Conservation (phyloP, 2,888 invertebrate species). For the Sphecodes monilicornis region DNA sequence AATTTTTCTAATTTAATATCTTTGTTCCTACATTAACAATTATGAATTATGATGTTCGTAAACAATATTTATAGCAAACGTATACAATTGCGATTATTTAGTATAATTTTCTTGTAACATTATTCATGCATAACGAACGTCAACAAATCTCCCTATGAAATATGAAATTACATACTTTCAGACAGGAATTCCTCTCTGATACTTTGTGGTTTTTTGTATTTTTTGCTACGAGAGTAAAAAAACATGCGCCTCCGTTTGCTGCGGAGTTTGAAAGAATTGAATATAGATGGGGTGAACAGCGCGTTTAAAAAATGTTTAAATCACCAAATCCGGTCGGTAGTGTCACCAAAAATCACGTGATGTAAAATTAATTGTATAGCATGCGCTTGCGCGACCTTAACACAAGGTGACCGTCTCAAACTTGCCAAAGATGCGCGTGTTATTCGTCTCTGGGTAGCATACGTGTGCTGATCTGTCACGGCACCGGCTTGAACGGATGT, state of each 20-base stretch:
- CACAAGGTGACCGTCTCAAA: conserved; percentile 85
- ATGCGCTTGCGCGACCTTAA: conserved; percentile 85
- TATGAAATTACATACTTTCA: conserved; percentile 6
- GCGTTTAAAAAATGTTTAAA: not conserved
- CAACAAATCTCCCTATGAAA: not conserved
- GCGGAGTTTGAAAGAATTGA: not conserved
- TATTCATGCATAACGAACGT: not conserved
- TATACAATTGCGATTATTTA: not conserved
- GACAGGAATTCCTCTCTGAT: no score
- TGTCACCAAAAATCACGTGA: conserved; percentile 20
- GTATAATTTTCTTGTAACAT: not conserved
- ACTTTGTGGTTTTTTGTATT: not conserved
- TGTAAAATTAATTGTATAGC: not conserved
- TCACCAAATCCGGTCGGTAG: conserved; percentile 4
- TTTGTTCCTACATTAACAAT: no score
- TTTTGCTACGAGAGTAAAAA: not conserved
- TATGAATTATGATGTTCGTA: no score
- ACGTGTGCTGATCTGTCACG: not conserved
- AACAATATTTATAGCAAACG: not conserved
- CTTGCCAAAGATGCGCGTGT: conserved; percentile 44
- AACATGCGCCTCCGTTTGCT: not conserved
- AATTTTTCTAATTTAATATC: no score
- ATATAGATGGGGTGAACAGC: not conserved
- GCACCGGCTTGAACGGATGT: conserved; percentile 18
- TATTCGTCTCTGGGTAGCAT: conserved; percentile 29